phyloP scores from a whole-genome alignment of 2,113 vertebrate genomes.

The Misgurnus mizolepis region DNA sequence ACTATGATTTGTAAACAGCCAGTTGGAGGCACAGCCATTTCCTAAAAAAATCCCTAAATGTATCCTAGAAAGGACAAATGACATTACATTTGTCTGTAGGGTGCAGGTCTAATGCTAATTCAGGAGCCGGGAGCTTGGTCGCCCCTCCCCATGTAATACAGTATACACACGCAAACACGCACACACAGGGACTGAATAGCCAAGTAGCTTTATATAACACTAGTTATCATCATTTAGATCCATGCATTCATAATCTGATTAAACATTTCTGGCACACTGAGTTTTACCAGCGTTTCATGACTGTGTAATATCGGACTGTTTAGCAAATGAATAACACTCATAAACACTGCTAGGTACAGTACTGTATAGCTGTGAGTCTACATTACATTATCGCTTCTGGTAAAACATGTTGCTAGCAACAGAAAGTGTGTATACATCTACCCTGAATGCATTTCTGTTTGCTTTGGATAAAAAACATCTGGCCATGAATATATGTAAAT shows the following conservation, averaged over 20 bases:
- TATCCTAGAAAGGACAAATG: constrained; percentile 30
- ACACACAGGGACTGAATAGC: constrained; percentile 28
- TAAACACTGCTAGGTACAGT: not conserved
- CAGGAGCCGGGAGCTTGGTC: constrained; percentile 19
- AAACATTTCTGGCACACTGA: constrained; percentile 21
- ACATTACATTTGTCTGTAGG: constrained; percentile 41
- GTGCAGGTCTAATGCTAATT: constrained; percentile 40
- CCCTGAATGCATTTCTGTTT: not conserved
- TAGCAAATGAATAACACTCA: constrained; percentile 12
- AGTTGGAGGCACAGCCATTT: constrained; percentile 19
- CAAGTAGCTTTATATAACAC: constrained; percentile 48
- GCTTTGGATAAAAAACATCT: not conserved
- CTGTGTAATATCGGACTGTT: not conserved
- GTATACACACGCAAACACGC: not conserved
- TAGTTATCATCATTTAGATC: constrained; percentile 27
- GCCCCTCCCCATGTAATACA: not conserved
- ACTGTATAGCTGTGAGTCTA: not conserved
- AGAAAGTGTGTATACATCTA: not conserved
- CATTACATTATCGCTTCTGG: not conserved
- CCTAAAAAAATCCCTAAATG: constrained; percentile 11
- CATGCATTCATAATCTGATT: constrained; percentile 47
- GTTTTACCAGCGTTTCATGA: constrained; percentile 10
- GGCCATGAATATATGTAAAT: not conserved
- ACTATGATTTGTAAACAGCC: constrained; percentile 23
- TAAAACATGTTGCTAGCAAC: not conserved